Evolutionary conservation across 2,888 invertebrate species (phyloP), one percentile per base, ranked within the genome.

Genomic region (Polyommatus icarus): DNA sequence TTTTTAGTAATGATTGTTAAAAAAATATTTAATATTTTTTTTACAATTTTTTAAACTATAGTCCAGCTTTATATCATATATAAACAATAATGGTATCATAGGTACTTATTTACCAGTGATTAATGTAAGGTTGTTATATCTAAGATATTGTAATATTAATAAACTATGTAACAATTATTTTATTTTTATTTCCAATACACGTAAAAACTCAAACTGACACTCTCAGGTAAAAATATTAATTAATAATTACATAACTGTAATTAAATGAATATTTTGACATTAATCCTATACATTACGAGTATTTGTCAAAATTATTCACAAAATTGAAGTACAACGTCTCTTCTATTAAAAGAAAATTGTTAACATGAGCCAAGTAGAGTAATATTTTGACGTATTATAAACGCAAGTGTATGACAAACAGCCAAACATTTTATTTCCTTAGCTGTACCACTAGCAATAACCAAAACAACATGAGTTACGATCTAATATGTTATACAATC

Each of bases 91-190:
- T 54, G 18, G 1, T 73, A 46, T 73, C 73, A 50, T 73, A 20
- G 73, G 73, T 73, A 73, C 73, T 73, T 72, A 72, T 72, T 72
- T 73, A 73, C 24, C 73, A 73, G 73, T 73, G 73, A 73, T 50
- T 46, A 46, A 3, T 10, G 1, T 50, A 73, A 12, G 24, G 46
- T 73, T 12, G 40, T 73, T 20, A 73, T 46, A 46, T 46, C 4
- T 46, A 15, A 3, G 12, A n/a, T 54, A 46, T 20, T 73, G 73
- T 73, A 73, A 73, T 71, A 15, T 46, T 46, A 50, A 73, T 73
- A 73, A 73, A 73, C 73, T 20, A 29, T 73, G 8, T n/a, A 71
- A 71, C 32, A 71, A 29, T 71, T 12, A 10, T 59, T 59, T 10
- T 20, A 10, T 20, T 59, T 59, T 59, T 20, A 59, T 59, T 59